Evolutionary conservation across 2,797 vertebrate genomes (phyloP), one percentile per base, ranked within the genome.

Genomic region (Danio kyathit): DNA sequence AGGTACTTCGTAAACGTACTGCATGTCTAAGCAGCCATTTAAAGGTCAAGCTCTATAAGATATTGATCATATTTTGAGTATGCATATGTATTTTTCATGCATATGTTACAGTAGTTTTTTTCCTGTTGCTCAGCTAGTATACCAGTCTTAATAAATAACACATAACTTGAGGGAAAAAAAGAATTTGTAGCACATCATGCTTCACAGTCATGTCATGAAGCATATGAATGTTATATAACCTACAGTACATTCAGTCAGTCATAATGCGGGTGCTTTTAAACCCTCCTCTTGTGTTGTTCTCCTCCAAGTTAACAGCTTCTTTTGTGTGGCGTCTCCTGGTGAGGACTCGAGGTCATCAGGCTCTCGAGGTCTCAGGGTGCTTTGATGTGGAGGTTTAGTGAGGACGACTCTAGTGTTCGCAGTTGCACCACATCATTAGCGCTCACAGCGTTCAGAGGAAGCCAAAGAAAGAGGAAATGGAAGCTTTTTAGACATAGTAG

Each of bases 351-450:
- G 21, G 64, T 61, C 63, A 19, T 59, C 9, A 9, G n/a, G 19
- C 13, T 73, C 83, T 81, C 64, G 51, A 52, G 49, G 8, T 52
- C 49, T 56, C 44, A 21, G 65, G 60, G 49, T 52, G 16, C 64
- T 71, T 70, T 64, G 38, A 74, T 64, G 56, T 66, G 44, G 49
- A 69, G 51, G 72, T 63, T 79, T 65, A 54, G 60, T 70, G 40
- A 63, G 65, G 38, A 49, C 11, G 44, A 51, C 59, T 64, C 38
- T 54, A 10, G 61, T 29, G 69, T 38, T 70, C 60, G 12, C 56
- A 52, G 67, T 21, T 48, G 41, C 69, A 77, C 44, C 64, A 72
- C 83, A 56, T 78, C 77, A 77, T 85, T 86, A 83, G 52, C 5
- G 29, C 29, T 3, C 29, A 12, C 29, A 61, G 11, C 66, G 44